These are phyloP conservation scores for Magallana ariakensis DNA, from an alignment of 1,140 invertebrate species.

Conservation along the genomic window DNA sequence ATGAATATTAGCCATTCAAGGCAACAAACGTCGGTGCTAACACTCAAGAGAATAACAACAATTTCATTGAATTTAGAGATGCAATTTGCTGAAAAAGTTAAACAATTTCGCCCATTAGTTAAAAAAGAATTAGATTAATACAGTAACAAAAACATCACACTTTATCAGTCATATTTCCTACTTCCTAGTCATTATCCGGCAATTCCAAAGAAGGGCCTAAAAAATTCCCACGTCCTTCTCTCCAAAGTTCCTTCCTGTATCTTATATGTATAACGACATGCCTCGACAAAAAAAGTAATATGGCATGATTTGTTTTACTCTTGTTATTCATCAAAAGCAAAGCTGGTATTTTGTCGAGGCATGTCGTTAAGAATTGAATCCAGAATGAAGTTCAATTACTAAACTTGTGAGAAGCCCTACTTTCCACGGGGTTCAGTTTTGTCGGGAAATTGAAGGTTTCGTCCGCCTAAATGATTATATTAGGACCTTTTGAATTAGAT, in stretches of 20 bases:
- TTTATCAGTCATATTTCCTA: too few species aligned
- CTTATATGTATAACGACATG: not conserved
- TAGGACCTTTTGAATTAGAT: constrained; percentile 29
- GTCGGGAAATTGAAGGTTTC: not conserved
- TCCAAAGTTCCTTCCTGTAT: not conserved
- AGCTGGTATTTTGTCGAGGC: not conserved
- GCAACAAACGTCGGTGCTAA: too few species aligned
- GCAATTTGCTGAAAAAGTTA: too few species aligned
- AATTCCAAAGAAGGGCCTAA: too few species aligned
- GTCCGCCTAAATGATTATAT: constrained; percentile 16
- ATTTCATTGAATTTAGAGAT: too few species aligned
- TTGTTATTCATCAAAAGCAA: not conserved
- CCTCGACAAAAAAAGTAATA: constrained; percentile 32
- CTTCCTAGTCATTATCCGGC: too few species aligned
- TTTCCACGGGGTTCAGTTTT: not conserved
- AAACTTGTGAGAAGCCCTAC: not conserved
- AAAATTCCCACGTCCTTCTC: too few species aligned
- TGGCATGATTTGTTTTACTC: not conserved
- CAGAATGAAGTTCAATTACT: not conserved
- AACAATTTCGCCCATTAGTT: too few species aligned
- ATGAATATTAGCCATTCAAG: too few species aligned
- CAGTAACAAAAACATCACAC: too few species aligned
- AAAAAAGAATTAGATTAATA: too few species aligned
- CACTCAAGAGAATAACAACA: too few species aligned
- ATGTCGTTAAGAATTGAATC: not conserved